Percentiles rank a stretch among this genome's conserved stretches.
phyloP scores from a whole-genome alignment of 2,888 invertebrate species.

The Nomada ruficornis region DNA sequence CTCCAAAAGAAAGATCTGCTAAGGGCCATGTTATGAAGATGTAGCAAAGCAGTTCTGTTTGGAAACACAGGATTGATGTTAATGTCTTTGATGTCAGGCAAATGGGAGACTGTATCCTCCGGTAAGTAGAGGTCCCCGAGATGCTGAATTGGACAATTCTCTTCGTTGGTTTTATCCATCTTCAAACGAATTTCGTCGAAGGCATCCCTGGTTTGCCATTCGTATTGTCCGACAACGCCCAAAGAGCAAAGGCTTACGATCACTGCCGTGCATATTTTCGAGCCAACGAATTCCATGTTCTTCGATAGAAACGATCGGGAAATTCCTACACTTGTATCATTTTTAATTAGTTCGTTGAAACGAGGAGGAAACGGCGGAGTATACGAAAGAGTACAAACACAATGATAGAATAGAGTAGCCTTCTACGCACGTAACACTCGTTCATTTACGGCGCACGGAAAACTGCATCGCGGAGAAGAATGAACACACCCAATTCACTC shows the following conservation, averaged over 20 bases:
- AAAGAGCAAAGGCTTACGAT: conserved; percentile 73
- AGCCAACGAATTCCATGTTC: conserved; percentile 28
- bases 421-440: background rate
- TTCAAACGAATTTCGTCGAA: conserved; percentile 95
- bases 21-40: conserved; percentile 98
- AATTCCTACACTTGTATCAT: background rate
- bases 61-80: conserved; percentile 97
- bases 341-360: conserved; percentile 7
- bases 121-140: conserved; percentile 93
- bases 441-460: conserved; percentile 17
- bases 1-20: conserved; percentile 98
- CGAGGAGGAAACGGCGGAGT: background rate
- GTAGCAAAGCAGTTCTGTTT: conserved; percentile 96
- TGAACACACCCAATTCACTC: conserved; percentile 21
- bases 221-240: conserved; percentile 93
- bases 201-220: conserved; percentile 95
- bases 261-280: conserved; percentile 47
- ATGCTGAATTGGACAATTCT: conserved; percentile 96
- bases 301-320: background rate
- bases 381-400: background rate
- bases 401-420: background rate
- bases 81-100: conserved; percentile 96
- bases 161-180: conserved; percentile 92
- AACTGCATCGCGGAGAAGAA: background rate
- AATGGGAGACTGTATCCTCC: conserved; percentile 93